Conservation (phyloP, 2,888 invertebrate genomes). For the Macrosoma leucophasiata region DNA sequence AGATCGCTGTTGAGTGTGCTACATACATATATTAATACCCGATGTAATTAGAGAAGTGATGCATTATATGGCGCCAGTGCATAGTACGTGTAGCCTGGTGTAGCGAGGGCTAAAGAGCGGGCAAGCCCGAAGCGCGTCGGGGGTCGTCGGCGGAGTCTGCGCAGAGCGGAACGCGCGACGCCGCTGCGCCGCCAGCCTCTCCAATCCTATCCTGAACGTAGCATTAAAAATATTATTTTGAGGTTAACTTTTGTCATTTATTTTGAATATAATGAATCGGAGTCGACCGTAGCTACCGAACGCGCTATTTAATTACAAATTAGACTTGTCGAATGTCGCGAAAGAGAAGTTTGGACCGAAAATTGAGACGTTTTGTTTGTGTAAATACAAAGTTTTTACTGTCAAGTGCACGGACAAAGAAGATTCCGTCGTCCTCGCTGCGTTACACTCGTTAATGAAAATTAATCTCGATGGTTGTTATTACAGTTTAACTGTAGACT, state of each 20-base stretch:
- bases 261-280: constrained; percentile 48
- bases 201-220: constrained; percentile 64
- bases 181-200: constrained; percentile 46
- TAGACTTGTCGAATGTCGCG: constrained; percentile 69
- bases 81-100: constrained; percentile 9
- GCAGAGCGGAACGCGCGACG: constrained; percentile 40
- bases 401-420: constrained; percentile 74
- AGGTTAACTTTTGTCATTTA: constrained; percentile 60
- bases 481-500: constrained; percentile 37
- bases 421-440: constrained; percentile 49
- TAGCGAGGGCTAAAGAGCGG: constrained; percentile 13
- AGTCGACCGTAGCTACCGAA: constrained; percentile 37
- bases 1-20: too few relatives aligned
- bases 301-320: too few relatives aligned
- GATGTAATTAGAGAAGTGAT: constrained; percentile 15
- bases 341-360: constrained; percentile 62
- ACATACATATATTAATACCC: constrained; percentile 4
- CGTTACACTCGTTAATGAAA: constrained; percentile 44
- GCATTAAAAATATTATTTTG: constrained; percentile 70
- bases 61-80: constrained; percentile 6
- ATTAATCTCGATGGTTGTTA: constrained; percentile 45
- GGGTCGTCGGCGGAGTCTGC: constrained; percentile 49
- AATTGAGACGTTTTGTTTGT: constrained; percentile 73
- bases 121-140: constrained; percentile 41
- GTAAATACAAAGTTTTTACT: constrained; percentile 73